phyloP scores from a whole-genome alignment of 64 coral and sea anemone species.

The Montipora capricornis region DNA sequence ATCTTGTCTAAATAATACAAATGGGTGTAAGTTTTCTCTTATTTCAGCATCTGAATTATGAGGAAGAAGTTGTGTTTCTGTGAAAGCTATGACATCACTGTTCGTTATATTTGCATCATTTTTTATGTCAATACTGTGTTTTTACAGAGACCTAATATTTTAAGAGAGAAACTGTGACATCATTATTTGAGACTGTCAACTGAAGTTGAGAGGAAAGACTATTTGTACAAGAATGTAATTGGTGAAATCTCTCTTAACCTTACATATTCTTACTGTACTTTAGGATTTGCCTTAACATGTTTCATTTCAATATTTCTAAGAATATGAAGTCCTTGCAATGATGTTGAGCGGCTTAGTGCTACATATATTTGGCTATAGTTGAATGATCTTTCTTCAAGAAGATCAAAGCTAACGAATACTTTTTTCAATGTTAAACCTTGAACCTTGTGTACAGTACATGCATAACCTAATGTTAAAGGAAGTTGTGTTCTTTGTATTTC shows the following conservation, averaged over 20 bases:
- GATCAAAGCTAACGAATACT: slow-evolving; percentile 70
- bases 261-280: slow-evolving; percentile 50
- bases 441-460: slow-evolving; percentile 57
- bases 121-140: slow-evolving; percentile 66
- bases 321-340: slow-evolving; percentile 66
- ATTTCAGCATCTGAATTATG: slow-evolving; percentile 53
- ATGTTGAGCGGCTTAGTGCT: slow-evolving; percentile 50
- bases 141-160: slow-evolving; percentile 62
- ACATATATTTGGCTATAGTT: slow-evolving; percentile 88
- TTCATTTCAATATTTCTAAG: slow-evolving; percentile 58
- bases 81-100: slow-evolving; percentile 57
- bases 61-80: slow-evolving; percentile 66
- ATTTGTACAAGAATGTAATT: slow-evolving; percentile 51
- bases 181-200: slow-evolving; percentile 39
- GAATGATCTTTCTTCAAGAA: slow-evolving; percentile 68
- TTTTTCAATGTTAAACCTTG: slow-evolving; percentile 70
- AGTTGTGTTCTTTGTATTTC: slow-evolving; percentile 85
- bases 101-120: slow-evolving; percentile 52
- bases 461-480: slow-evolving; percentile 68
- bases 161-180: slow-evolving; percentile 50
- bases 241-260: slow-evolving; percentile 44
- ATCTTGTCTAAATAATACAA: slow-evolving; percentile 57
- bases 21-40: slow-evolving; percentile 57
- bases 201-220: slow-evolving; percentile 65
- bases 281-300: slow-evolving; percentile 63